Percentiles rank a stretch among this genome's conserved stretches.
These are phyloP conservation scores for Astreopora myriophthalma DNA, from an alignment of 64 coral and sea anemone species.

Conservation along the genomic window DNA sequence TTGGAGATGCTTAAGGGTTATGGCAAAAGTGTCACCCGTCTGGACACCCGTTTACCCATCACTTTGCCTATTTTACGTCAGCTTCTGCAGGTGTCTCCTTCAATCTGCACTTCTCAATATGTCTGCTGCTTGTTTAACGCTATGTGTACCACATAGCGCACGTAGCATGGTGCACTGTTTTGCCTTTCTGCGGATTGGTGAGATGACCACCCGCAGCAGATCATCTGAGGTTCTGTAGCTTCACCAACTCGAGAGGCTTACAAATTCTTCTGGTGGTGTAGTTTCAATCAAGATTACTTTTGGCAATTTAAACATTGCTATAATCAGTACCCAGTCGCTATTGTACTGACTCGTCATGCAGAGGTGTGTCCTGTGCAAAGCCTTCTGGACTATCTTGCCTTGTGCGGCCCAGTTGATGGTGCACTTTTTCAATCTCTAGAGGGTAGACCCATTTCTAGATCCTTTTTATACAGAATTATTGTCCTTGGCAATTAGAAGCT, in stretches of 20 bases:
- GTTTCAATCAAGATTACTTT: conserved; percentile 9
- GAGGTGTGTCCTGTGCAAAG: conserved; percentile 37
- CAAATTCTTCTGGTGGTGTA: background rate
- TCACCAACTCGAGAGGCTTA: background rate
- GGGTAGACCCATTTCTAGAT: background rate
- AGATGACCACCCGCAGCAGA: background rate
- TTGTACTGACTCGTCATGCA: background rate
- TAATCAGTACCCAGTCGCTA: conserved; percentile 6
- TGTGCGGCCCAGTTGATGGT: conserved; percentile 1
- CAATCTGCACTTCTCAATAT: background rate
- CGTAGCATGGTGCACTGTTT: conserved; percentile 31
- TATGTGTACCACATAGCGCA: too few species aligned
- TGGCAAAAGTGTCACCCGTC: background rate
- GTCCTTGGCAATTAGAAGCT: background rate
- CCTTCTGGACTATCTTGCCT: conserved; percentile 29
- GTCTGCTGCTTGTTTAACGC: conserved; percentile 10
- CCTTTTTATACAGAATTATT: conserved; percentile 25
- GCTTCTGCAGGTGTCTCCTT: background rate
- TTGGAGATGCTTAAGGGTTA: conserved; percentile 46
- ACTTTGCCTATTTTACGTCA: conserved; percentile 14
- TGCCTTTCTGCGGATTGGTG: conserved; percentile 45
- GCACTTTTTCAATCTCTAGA: conserved; percentile 23
- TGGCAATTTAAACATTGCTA: conserved; percentile 40
- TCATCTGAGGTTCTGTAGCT: background rate
- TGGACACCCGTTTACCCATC: conserved; percentile 17